Percentiles rank a stretch among this genome's conserved stretches.
Conservation (phyloP, 2,113 vertebrate species). For the Hyaena hyaena region DNA sequence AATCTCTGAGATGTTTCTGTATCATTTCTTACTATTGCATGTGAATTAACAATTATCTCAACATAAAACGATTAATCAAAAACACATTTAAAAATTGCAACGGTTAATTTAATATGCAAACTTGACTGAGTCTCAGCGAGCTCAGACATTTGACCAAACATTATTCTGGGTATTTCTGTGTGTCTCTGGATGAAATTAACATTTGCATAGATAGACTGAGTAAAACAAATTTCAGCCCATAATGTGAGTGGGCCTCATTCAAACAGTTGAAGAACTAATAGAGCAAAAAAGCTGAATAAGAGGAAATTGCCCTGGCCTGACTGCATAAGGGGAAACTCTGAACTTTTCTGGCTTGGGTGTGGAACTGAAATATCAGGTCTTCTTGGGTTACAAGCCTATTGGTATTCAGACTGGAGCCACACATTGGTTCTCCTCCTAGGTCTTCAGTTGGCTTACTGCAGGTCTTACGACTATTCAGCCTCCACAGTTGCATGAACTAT, state of each 20-base stretch:
- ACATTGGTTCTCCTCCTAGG: fast-evolving
- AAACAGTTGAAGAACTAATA: not conserved
- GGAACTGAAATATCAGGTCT: not conserved
- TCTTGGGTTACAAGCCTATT: not conserved
- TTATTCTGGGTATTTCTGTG: not conserved
- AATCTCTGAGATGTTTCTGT: not conserved
- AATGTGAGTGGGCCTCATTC: not conserved
- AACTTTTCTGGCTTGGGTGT: not conserved
- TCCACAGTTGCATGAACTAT: not conserved
- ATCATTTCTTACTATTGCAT: not conserved
- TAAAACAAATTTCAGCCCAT: not conserved
- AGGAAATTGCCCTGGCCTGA: not conserved
- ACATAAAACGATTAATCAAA: not conserved
- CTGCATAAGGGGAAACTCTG: not conserved
- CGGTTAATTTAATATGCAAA: not conserved
- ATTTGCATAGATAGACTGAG: not conserved
- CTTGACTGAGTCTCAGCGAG: not conserved
- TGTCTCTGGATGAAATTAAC: not conserved
- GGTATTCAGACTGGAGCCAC: not conserved
- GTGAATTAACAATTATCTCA: not conserved
- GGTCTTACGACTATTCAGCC: not conserved
- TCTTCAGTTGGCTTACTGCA: not conserved
- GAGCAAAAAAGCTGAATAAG: not conserved
- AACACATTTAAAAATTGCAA: not conserved
- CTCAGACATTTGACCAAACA: not conserved